Evolutionary conservation across 2,888 invertebrate species (phyloP), one percentile per base, ranked within the genome.

Genomic region (Xestia xanthographa): DNA sequence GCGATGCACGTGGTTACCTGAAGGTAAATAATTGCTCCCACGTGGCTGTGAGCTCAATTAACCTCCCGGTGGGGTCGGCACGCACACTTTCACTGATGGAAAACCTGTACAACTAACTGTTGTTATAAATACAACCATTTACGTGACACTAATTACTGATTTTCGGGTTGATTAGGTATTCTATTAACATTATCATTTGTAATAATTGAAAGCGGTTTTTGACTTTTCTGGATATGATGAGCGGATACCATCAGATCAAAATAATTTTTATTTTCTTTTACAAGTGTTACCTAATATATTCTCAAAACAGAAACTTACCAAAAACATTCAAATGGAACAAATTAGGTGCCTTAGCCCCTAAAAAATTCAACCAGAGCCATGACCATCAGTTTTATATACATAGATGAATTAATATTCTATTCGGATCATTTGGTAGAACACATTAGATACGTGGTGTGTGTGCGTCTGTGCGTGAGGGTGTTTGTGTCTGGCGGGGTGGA

Each of bases 11-110:
- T 96, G 96, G 94, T 80, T 89, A 92, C 92, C 92, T 93, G 92
- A 88, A 93, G 92, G 96, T 96, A 96, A 96, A 96, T 96, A 96
- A 96, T 96, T 96, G 95, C 82, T 93, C 82, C 93, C 96, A 96
- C 96, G 96, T 96, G 96, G 94, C 88, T 84, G 86, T 86, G 87
- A 88, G 91, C 92, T 91, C 95, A 95, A 95, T 95, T 95, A 96
- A 93, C 93, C 90, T 87, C 91, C 91, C 90, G 90, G 86, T 87
- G 91, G 92, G 93, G 93, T 90, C 87, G 92, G 84, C 90, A 88
- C 93, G 92, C 92, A 90, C 92, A 92, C 92, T 92, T 90, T 90
- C 92, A 87, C 91, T 92, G 89, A 92, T 92, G 87, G 89, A 88
- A 88, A 90, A 91, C 89, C 90, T 91, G 88, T 90, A 91, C 91